Conservation (phyloP, 2,797 vertebrate genomes). For the Pteropus rufus region DNA sequence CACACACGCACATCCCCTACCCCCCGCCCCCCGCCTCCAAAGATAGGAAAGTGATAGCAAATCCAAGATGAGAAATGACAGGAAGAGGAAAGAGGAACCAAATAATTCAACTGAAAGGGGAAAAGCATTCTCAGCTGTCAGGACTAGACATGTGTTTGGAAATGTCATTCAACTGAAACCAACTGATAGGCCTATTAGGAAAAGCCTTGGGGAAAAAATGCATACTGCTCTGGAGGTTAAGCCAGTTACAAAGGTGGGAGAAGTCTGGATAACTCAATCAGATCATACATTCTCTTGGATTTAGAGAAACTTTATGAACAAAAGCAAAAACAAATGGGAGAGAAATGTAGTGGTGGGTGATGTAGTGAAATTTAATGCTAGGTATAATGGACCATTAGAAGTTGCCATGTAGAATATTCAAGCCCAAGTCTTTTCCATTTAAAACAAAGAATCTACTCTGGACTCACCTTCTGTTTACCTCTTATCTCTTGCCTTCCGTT, state of each 20-base stretch:
- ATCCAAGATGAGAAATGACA: background rate
- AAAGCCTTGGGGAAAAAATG: background rate
- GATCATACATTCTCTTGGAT: constrained; percentile 38
- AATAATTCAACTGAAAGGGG: background rate
- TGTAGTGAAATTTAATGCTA: background rate
- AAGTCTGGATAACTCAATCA: constrained; percentile 20
- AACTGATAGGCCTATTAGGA: constrained; percentile 37
- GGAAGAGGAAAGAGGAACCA: constrained; percentile 27
- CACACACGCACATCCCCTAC: too few relatives aligned
- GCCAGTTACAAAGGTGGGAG: constrained; percentile 25
- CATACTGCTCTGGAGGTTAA: background rate
- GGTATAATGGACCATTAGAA: background rate
- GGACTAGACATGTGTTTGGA: background rate
- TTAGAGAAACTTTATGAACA: constrained; percentile 48
- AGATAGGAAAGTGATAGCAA: background rate
- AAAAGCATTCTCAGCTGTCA: background rate
- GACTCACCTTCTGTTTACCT: background rate
- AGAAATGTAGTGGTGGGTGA: background rate
- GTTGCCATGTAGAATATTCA: background rate
- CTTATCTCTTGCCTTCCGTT: background rate
- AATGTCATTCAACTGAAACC: constrained; percentile 43
- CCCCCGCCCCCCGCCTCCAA: background rate
- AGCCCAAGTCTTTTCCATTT: background rate
- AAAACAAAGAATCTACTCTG: background rate
- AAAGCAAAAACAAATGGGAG: background rate